These are phyloP conservation scores for Anguilla anguilla DNA, from an alignment of 2,797 vertebrate species.

Conservation along the genomic window DNA sequence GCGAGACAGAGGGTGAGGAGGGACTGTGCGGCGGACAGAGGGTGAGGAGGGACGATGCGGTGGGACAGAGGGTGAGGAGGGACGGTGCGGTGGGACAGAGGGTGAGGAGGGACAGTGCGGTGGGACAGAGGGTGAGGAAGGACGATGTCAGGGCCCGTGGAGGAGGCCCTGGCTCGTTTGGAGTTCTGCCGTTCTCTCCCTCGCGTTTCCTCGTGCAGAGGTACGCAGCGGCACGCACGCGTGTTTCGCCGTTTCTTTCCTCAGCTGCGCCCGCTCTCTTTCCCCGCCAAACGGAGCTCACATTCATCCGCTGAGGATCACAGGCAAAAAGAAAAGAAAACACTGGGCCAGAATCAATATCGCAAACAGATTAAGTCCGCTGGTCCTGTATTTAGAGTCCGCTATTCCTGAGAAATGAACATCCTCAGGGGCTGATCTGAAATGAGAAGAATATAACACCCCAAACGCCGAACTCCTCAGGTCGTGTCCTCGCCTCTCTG, in stretches of 20 bases:
- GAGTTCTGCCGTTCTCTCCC: slow-evolving; percentile 34
- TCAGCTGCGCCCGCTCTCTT: no score
- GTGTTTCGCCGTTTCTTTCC: no score
- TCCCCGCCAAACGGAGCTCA: slow-evolving; percentile 29
- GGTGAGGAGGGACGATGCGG: no score
- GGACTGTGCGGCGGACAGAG: no score
- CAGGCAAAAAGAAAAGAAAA: slow-evolving; percentile 27
- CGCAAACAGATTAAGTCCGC: slow-evolving; percentile 36
- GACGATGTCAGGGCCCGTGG: neutral
- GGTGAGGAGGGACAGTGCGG: no score
- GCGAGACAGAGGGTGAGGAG: no score
- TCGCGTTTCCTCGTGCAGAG: slow-evolving; percentile 53
- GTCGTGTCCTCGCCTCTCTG: slow-evolving; percentile 29
- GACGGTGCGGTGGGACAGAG: no score
- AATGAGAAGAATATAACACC: neutral
- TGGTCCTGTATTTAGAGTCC: neutral
- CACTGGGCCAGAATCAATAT: slow-evolving; percentile 36
- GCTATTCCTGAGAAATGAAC: slow-evolving; percentile 1
- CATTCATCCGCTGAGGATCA: slow-evolving; percentile 31
- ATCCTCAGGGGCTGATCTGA: slow-evolving; percentile 23
- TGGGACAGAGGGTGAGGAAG: no score
- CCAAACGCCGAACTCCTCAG: slow-evolving; percentile 31
- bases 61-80: no score
- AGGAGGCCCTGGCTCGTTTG: neutral
- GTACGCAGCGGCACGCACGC: slow-evolving; percentile 46